Evolutionary conservation across 2,797 vertebrate species (phyloP), one percentile per base, ranked within the genome.

Genomic region (Scomberomorus guttatus): DNA sequence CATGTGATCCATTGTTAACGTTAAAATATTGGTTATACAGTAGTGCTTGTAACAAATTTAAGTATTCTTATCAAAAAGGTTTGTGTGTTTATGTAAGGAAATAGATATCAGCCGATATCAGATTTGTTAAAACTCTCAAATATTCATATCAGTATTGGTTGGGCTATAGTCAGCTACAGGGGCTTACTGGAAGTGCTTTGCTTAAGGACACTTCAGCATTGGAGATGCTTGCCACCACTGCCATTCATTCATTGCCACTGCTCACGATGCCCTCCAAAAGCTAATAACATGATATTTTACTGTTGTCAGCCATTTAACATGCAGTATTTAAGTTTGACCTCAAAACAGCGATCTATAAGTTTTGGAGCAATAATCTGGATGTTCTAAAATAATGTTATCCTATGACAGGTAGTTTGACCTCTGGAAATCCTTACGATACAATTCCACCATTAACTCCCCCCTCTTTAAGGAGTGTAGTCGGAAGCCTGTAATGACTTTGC

Each of bases 401-500:
- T 81, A 27, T 73, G 84, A 91, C 91, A 69, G 81, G 78, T 74
- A 68, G 60, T 90, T 90, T 94, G 91, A 94, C 93, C 94, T 95
- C 87, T 89, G 77, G 59, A 91, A 88, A 91, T 92, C 90, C 88
- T 90, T 77, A 80, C 59, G 80, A 86, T 89, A 89, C 84, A 89
- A 75, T 87, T 89, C 79, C 86, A 83, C 81, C 86, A 94, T 93
- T 91, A 93, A 90, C 81, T 74, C 82, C 74, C 64, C 59, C 44
- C 89, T 81, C 86, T 91, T 93, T 89, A 91, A 92, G 91, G 80
- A 89, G 84, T 84, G 77, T 80, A 89, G 92, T 93, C 90, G 73
- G 90, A 88, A 83, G 76, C 82, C 65, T 83, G 85, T 94, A 94
- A 95, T 94, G 93, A 95, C 90, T 94, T 94, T 93, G 92, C 93